Evolutionary conservation across 2,797 vertebrate species (phyloP), one percentile per base, ranked within the genome.

Genomic region (Periophthalmus magnuspinnatus): DNA sequence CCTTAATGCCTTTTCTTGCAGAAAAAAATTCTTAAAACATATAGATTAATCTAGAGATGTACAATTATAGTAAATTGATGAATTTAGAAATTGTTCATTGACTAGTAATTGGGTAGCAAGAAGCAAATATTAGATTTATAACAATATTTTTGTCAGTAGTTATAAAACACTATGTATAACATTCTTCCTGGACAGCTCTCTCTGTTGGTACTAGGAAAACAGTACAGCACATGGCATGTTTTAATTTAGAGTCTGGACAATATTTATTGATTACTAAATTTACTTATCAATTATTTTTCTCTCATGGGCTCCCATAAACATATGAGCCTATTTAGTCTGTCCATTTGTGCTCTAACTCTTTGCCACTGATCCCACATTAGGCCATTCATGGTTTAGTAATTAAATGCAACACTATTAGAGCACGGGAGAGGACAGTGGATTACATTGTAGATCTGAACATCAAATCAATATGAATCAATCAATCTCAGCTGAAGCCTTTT

Each of bases 381-480:
- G 75, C 77, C 52, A 71, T 33, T 73, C 55, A 32, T 65, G 61
- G 69, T 68, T 71, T 54, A n/a, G 66, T 79, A 71, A 82, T 74
- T 69, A 41, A 83, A 78, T 72, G 28, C 66, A 60, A 52, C 67
- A 54, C 74, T 75, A 54, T 77, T 78, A 83, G 50, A 72, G 72
- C 75, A 72, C 60, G 65, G 74, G 72, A 68, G 76, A 56, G 77
- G 69, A 61, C 80, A 83, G 76, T 76, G 69, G 76, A 84, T 82
- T 80, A 84, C 55, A 80, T 60, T 69, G 80, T 65, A 77, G 70
- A 82, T 73, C 66, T 50, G 71, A 82, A 75, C 74, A 74, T 76
- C 76, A 54, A 75, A 78, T 88, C 87, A 85, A 81, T 88, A 87
- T 32, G 75, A 79, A 84, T 86, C 82, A 81, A 79, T 80, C 75